Base-by-base conservation (phyloP, 2,888 invertebrate genomes). In the Octonoba sinensis region DNA sequence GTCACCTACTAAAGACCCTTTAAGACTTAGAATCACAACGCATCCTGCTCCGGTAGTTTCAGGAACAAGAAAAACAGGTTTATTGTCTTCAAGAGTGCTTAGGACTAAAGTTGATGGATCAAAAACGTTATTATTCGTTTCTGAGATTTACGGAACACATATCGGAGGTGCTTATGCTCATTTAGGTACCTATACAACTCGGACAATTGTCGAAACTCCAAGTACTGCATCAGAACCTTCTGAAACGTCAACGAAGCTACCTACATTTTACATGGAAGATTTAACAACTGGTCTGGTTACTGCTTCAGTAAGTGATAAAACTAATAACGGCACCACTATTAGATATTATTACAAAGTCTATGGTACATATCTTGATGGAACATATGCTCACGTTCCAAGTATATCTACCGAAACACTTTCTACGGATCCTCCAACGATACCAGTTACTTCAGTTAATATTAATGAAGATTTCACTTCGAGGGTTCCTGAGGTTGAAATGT, bases 81-180 rank as follows among this genome's bases (percentile, higher is more conserved):
- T 85, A 4, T 51, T 85, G n/a, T 85, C 85, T 3, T 71, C 85
- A 11, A 71, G 67, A 57, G 62, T 82, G 4, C 20, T 84, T 12
- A 79, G 82, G 54, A 84, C 73, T 18, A 70, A 75, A 65, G 47
- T 83, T 3, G 49, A 82, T 15, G 65, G 74, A 3, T 60, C 74
- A 47, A 74, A 22, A 15, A 82, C 84, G 8, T 69, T 81, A 22
- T 18, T 84, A 18, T 84, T 81, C 44, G 82, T 82, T 12, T 82
- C 82, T 24, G 84, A 85, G 84, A 76, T 85, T 36, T 81, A 83
- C 70, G 85, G 85, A 27, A 85, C 85, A 24, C 83, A 84, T 59
- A 84, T 85, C 27, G 82, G 81, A 36, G 83, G 84, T 15, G 84
- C 84, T 24, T 85, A 85, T 78, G 85, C 85, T 15, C 85, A 85